Evolutionary conservation across 2,113 vertebrate species (phyloP).

Genomic region (Sclerurus mexicanus): DNA sequence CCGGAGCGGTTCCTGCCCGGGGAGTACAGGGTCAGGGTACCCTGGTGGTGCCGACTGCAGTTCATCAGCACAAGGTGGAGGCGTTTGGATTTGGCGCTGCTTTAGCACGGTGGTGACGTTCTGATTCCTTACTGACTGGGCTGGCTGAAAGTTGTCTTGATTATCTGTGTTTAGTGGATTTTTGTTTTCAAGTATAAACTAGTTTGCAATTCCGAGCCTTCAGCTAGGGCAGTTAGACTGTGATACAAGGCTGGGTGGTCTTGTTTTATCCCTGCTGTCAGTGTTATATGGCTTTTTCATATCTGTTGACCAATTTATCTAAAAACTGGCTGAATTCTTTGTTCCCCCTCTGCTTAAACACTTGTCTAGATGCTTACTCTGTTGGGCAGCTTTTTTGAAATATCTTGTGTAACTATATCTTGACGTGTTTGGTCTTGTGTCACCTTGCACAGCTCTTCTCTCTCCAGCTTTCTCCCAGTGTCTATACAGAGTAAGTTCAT

Average conservation of each 20-base stretch:
- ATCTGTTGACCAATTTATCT: neutral
- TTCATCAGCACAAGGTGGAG: neutral
- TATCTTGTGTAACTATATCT: neutral
- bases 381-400: neutral
- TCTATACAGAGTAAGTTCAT: neutral
- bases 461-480: neutral
- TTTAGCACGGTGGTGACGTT: fast-evolving
- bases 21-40: too few species aligned
- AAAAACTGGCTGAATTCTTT: neutral
- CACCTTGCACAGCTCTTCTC: neutral
- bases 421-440: fast-evolving
- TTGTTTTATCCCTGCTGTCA: neutral
- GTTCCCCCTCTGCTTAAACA: neutral
- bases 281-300: neutral
- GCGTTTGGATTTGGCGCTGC: neutral
- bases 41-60: neutral
- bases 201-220: neutral
- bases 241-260: neutral
- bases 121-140: neutral
- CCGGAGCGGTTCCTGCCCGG: too few species aligned
- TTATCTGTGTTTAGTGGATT: neutral
- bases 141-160: neutral
- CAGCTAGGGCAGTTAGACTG: neutral
- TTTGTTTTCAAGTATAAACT: neutral
- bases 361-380: neutral